Base-by-base conservation (phyloP, 2,113 vertebrate genomes). In the Halichoeres trimaculatus region DNA sequence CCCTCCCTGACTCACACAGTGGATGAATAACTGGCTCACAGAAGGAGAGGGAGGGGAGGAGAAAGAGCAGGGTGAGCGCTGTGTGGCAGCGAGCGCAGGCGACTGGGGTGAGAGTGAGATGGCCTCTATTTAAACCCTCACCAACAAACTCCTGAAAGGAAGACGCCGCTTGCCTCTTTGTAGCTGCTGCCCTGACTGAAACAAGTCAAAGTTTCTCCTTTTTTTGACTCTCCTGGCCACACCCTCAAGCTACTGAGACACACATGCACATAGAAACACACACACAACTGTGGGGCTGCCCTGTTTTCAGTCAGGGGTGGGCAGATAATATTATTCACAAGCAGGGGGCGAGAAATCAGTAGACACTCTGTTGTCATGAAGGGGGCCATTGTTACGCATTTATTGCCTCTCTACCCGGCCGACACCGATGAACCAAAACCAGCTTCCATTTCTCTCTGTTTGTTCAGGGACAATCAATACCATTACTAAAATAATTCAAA, bases 21-120 rank as follows among this genome's bases (percentile, higher is more conserved):
- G 86, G 90, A 94, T 93, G 91, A 94, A 94, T 92, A 93, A 94
- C 84, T 81, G 74, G 80, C 89, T 90, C 87, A 91, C 67, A 90
- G 50, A 85, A 57, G 85, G 81, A 61, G 55, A 73, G 65, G 2
- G 77, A 51, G 62, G 35, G 45, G 40, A 64, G 57, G 66, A 2
- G 65, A 73, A 66, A 54, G 70, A 58, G 62, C n/a, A 66, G 30
- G 48, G 57, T 43, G 51, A 45, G 76, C 3, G 17, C 14, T 48
- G 74, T 69, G 73, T 54, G 76, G 52, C 53, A 34, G 68, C 43
- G 55, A 54, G 53, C 20, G 67, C 50, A 76, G 63, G 20, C 64
- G 19, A 70, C 52, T 45, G 64, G 64, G 26, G 67, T 47, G 58
- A 67, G 65, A 53, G 56, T 24, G 53, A 68, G 56, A 78, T 24